Conservation (phyloP, 1,140 invertebrate genomes). For the Dolichoris vasculosae region DNA sequence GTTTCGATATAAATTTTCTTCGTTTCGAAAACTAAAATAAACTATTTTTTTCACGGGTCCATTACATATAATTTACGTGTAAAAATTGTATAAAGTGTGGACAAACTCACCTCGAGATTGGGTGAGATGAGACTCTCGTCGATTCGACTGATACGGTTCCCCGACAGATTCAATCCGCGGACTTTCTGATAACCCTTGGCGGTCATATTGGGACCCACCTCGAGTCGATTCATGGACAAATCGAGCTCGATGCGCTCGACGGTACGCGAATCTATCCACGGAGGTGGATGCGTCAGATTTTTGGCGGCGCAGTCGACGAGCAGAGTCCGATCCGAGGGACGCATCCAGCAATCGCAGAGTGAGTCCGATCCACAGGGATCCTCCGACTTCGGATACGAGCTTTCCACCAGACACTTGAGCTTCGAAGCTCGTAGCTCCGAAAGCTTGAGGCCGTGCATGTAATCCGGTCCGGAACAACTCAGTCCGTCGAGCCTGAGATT, state of each 20-base stretch:
- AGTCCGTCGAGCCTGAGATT: background rate
- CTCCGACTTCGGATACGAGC: background rate
- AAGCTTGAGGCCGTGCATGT: background rate
- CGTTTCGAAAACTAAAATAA: too few relatives aligned
- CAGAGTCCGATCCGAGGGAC: slow-evolving; percentile 16
- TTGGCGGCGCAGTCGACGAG: slow-evolving; percentile 78
- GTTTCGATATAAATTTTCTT: too few relatives aligned
- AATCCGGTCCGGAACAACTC: background rate
- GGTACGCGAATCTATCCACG: slow-evolving; percentile 71
- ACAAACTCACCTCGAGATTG: slow-evolving; percentile 36
- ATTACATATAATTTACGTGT: background rate
- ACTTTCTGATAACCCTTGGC: slow-evolving; percentile 64
- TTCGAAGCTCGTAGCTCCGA: background rate
- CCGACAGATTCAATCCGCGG: background rate
- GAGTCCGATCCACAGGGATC: background rate
- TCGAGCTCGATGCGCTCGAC: slow-evolving; percentile 72
- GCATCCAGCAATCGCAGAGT: slow-evolving; percentile 46
- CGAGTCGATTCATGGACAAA: slow-evolving; percentile 76
- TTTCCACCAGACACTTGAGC: slow-evolving; percentile 20
- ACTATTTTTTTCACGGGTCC: too few relatives aligned
- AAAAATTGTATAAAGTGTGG: too few relatives aligned
- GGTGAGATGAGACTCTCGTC: slow-evolving; percentile 15
- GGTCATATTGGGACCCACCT: slow-evolving; percentile 75
- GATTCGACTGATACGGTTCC: background rate
- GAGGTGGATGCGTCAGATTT: slow-evolving; percentile 75